These are phyloP conservation scores for Schizotus pectinicornis DNA, from an alignment of 2,888 invertebrate genomes.

Conservation along the genomic window DNA sequence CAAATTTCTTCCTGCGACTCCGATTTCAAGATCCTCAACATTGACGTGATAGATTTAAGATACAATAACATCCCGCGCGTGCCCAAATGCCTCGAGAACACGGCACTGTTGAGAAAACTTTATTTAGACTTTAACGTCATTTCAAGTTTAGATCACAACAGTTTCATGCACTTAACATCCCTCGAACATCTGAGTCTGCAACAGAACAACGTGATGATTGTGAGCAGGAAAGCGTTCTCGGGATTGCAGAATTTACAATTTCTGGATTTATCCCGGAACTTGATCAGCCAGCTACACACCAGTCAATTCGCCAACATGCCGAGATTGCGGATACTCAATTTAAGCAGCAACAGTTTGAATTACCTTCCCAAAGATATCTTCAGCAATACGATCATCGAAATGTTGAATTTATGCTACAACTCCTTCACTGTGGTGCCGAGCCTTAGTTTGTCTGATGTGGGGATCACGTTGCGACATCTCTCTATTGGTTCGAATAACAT, in stretches of 20 bases:
- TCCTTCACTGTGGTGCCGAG: conserved; percentile 82
- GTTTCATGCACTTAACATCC: conserved; percentile 72
- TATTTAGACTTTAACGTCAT: conserved; percentile 79
- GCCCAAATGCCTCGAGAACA: conserved; percentile 71
- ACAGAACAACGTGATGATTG: conserved; percentile 73
- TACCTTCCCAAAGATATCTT: conserved; percentile 80
- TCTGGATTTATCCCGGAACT: conserved; percentile 79
- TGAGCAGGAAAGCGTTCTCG: conserved; percentile 79
- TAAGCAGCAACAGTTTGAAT: conserved; percentile 75
- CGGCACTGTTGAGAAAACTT: conserved; percentile 71
- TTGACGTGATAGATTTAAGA: conserved; percentile 74
- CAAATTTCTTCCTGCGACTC: conserved; percentile 60
- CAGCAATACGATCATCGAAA: conserved; percentile 79
- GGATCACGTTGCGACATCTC: conserved; percentile 77
- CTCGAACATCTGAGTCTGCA: conserved; percentile 78
- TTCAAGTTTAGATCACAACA: conserved; percentile 71
- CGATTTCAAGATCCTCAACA: conserved; percentile 63
- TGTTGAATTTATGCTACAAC: conserved; percentile 80
- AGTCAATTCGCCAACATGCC: conserved; percentile 81
- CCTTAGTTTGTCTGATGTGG: conserved; percentile 77
- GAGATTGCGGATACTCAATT: conserved; percentile 74
- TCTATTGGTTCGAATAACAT: conserved; percentile 81
- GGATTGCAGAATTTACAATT: conserved; percentile 77
- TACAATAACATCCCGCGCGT: conserved; percentile 71
- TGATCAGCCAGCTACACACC: conserved; percentile 76